Evolutionary conservation across 2,113 vertebrate genomes (phyloP), one percentile per base, ranked within the genome.

Genomic region (Melozone crissalis): DNA sequence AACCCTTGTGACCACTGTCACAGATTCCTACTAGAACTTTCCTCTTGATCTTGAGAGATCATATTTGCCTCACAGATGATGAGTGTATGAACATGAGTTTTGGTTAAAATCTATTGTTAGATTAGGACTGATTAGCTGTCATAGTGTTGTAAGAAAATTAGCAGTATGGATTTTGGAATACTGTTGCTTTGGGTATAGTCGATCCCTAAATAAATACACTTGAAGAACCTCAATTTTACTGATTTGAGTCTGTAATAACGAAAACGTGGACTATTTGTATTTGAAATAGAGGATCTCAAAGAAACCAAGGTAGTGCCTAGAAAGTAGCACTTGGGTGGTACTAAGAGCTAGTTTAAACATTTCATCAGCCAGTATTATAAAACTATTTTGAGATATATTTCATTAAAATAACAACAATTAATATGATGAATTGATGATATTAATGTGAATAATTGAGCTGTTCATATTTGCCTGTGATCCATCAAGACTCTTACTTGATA

Each of bases 21-120:
- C 61, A 87, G 17, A 31, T 87, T 84, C 61, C 17, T 51, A 12
- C 51, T 23, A 54, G 27, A 46, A 52, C 93, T 91, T 93, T 89
- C 15, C 47, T 81, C 54, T 61, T 91, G 31, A 31, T 84, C 46
- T 66, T 57, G 51, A 74, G 59, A 61, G 14, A 59, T 7, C 0
- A 0, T 66, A 9, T 89, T 84, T 82, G 17, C 63, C 18, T 84
- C 27, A 37, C 4, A 63, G 61, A 16, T 26, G 9, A 11, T 62
- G 31, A 41, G 11, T 41, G 5, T 77, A 33, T 3, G 15, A 78
- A 67, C 17, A 23, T 10, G 46, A 28, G 5, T 66, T 94, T 87
- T 66, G 20, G 18, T 84, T 89, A 41, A 84, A 69, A 81, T 61
- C 27, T 55, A 3, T 74, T 0, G 2, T 74, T 69, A 62, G 3